Percentiles rank a stretch among this genome's conserved stretches.
These are phyloP conservation scores for Harpagifer antarcticus DNA, from an alignment of 2,797 vertebrate genomes.

Conservation along the genomic window DNA sequence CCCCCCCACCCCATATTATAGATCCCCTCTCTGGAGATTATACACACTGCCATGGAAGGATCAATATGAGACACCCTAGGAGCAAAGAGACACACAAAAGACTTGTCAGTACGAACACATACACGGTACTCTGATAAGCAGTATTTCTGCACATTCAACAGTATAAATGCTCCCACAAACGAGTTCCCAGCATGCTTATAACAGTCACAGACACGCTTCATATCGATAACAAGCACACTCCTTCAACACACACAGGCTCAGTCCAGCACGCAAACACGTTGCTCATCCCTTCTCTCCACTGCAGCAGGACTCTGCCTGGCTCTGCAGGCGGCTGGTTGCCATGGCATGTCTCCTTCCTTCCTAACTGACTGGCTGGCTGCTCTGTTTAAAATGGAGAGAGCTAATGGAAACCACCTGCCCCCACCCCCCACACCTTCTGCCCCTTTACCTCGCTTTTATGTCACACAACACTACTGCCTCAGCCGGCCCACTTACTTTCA, in stretches of 20 bases:
- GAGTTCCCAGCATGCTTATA: slow-evolving; percentile 28
- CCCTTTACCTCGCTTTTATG: slow-evolving; percentile 18
- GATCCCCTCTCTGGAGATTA: slow-evolving; percentile 81
- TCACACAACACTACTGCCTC: slow-evolving; percentile 54
- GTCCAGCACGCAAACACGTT: slow-evolving; percentile 9
- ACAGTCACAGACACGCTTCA: slow-evolving; percentile 35
- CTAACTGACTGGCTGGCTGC: slow-evolving; percentile 47
- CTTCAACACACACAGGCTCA: slow-evolving; percentile 26
- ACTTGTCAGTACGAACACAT: slow-evolving; percentile 18
- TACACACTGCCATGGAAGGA: slow-evolving; percentile 69
- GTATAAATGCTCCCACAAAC: slow-evolving; percentile 20
- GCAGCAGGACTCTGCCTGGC: slow-evolving; percentile 58
- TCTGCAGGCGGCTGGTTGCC: slow-evolving; percentile 62
- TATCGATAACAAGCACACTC: slow-evolving; percentile 41
- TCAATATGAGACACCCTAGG: slow-evolving; percentile 78
- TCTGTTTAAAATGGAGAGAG: slow-evolving; percentile 74
- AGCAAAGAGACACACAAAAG: slow-evolving; percentile 40
- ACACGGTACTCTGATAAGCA: slow-evolving; percentile 26
- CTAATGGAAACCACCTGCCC: slow-evolving; percentile 62
- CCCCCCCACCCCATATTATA: slow-evolving; percentile 65
- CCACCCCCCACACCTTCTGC: slow-evolving; percentile 4
- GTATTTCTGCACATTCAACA: slow-evolving; percentile 30
- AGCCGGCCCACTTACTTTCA: not conserved
- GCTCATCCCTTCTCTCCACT: slow-evolving; percentile 46
- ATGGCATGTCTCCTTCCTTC: slow-evolving; percentile 57